Percentiles rank a stretch among this genome's conserved stretches.
phyloP scores from a whole-genome alignment of 1,140 invertebrate genomes.

The Lanistes nyassanus region DNA sequence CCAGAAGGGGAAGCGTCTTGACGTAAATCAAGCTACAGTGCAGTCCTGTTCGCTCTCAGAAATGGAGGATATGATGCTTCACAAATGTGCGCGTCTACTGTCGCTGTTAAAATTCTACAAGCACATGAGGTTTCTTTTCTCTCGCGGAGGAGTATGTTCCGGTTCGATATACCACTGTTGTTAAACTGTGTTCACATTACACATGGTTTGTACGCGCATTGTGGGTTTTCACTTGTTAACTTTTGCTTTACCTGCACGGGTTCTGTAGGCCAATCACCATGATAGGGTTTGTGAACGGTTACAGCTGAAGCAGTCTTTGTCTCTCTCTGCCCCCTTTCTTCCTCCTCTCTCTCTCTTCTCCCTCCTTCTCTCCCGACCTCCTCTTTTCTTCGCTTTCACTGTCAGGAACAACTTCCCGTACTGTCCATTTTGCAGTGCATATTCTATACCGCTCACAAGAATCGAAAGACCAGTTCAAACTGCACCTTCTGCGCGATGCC shows the following conservation, averaged over 20 bases:
- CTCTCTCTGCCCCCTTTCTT: conserved; percentile 1
- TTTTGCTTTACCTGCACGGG: background rate
- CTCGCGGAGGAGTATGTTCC: no score
- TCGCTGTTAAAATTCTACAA: no score
- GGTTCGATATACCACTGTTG: no score
- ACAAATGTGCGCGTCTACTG: background rate
- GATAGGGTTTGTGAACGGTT: no score
- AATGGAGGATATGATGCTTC: background rate
- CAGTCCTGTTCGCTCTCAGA: background rate
- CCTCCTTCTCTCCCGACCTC: background rate
- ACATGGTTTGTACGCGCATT: no score
- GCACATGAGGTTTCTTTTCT: no score
- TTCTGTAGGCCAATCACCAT: background rate
- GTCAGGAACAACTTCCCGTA: background rate
- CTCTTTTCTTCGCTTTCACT: background rate
- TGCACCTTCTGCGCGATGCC: no score
- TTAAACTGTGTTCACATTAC: no score
- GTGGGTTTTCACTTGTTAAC: no score
- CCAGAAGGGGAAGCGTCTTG: background rate
- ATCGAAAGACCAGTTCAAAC: no score
- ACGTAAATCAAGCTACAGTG: background rate
- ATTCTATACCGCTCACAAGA: no score
- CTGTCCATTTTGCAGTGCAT: background rate
- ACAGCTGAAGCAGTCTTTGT: no score
- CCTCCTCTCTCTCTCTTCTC: background rate